Conservation (phyloP, 2,888 invertebrate genomes). For the Lagria hirta region DNA sequence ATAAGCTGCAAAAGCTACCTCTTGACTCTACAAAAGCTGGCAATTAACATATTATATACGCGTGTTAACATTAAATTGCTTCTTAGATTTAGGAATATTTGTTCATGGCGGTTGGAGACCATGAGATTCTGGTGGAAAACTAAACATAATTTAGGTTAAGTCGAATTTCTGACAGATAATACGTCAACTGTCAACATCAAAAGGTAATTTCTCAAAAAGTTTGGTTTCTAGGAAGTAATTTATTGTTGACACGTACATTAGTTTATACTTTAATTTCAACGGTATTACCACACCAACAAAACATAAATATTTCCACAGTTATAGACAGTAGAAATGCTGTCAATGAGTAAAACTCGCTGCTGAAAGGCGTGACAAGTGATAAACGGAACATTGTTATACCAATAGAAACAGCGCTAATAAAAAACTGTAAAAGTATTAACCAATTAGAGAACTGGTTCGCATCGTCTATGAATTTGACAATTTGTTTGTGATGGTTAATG, state of each 20-base stretch:
- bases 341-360: constrained; percentile 7
- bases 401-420: constrained; percentile 3
- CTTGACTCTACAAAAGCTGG: too few species aligned
- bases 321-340: constrained; percentile 8
- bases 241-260: background rate
- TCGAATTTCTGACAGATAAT: too few species aligned
- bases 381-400: constrained; percentile 16
- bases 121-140: too few species aligned
- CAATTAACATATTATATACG: too few species aligned
- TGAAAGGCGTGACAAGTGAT: constrained; percentile 1
- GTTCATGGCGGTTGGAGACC: too few species aligned
- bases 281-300: constrained; percentile 16
- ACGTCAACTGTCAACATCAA: too few species aligned
- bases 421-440: constrained; percentile 7
- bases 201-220: background rate
- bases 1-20: background rate
- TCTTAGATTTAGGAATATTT: too few species aligned
- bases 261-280: constrained; percentile 6
- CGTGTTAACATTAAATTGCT: too few species aligned
- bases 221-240: background rate
- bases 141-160: too few species aligned
- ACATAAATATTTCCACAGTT: constrained; percentile 7
- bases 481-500: constrained; percentile 16
- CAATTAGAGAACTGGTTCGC: constrained; percentile 6
- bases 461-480: constrained; percentile 2